Conservation (phyloP, 2,888 invertebrate species). For the Ectropis crepuscularia region DNA sequence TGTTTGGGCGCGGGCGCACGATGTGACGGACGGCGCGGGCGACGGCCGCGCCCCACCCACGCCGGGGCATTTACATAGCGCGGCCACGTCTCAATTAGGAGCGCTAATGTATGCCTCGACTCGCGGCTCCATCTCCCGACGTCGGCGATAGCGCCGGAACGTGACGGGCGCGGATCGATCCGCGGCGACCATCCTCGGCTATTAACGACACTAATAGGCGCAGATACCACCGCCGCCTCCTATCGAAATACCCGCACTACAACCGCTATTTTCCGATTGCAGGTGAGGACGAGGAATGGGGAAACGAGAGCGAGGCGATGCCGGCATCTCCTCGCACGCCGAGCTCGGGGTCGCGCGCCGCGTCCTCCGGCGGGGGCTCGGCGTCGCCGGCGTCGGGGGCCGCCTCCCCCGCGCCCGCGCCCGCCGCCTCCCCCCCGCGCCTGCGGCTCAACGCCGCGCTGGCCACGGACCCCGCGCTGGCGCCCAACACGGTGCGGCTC, state of each 20-base stretch:
- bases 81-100: conserved; percentile 84
- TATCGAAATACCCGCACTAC: conserved; percentile 45
- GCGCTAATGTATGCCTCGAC: conserved; percentile 85
- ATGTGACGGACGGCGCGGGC: conserved; percentile 69
- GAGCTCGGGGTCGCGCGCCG: conserved; percentile 75
- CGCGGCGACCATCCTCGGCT: conserved; percentile 70
- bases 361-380: conserved; percentile 66
- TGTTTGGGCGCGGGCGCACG: conserved; percentile 77
- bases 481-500: conserved; percentile 86
- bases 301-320: conserved; percentile 85
- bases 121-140: conserved; percentile 77
- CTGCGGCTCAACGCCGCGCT: conserved; percentile 91
- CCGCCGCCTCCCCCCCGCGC: conserved; percentile 84
- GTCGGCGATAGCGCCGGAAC: conserved; percentile 80
- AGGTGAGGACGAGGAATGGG: conserved; percentile 89
- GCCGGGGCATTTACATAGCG: conserved; percentile 82
- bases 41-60: conserved; percentile 74
- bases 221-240: conserved; percentile 62
- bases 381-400: conserved; percentile 65
- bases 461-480: conserved; percentile 92
- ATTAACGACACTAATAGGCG: conserved; percentile 80
- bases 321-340: conserved; percentile 82
- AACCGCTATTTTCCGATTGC: conserved; percentile 53
- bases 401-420: conserved; percentile 63
- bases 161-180: conserved; percentile 75